Evolutionary conservation across 2,888 invertebrate genomes (phyloP).

Genomic region (Volucella inanis): DNA sequence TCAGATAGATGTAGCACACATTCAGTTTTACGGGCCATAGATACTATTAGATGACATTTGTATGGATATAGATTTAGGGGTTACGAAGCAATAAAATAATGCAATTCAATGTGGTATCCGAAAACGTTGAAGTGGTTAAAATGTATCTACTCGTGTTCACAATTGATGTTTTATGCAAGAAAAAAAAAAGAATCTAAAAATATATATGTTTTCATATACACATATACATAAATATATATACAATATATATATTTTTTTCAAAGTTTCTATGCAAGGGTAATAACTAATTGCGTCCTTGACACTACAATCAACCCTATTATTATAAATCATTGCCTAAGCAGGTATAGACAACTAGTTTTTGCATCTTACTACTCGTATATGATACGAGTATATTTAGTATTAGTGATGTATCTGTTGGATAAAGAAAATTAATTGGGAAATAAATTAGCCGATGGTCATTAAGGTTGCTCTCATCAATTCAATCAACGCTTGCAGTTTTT

Average conservation of each 20-base stretch:
- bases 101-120: conserved; percentile 55
- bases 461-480: conserved; percentile 68
- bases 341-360: conserved; percentile 65
- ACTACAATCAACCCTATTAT: conserved; percentile 50
- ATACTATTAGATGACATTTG: conserved; percentile 18
- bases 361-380: conserved; percentile 39
- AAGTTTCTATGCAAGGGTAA: conserved; percentile 41
- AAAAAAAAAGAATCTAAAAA: conserved; percentile 38
- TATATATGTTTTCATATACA: neutral
- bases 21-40: neutral
- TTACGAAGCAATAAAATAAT: conserved; percentile 55
- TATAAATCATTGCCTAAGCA: conserved; percentile 72
- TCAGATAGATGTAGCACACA: conserved; percentile 47
- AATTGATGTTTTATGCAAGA: neutral
- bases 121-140: conserved; percentile 35
- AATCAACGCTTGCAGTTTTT: conserved; percentile 38
- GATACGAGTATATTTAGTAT: neutral
- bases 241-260: neutral
- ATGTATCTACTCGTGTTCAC: conserved; percentile 21
- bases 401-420: conserved; percentile 13
- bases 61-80: conserved; percentile 67
- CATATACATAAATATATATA: neutral
- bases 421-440: conserved; percentile 68
- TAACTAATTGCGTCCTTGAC: conserved; percentile 74
- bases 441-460: conserved; percentile 70